Percentiles rank a stretch among this genome's conserved stretches.
These are phyloP conservation scores for Balaeniceps rex DNA, from an alignment of 2,113 vertebrate species.

Conservation along the genomic window DNA sequence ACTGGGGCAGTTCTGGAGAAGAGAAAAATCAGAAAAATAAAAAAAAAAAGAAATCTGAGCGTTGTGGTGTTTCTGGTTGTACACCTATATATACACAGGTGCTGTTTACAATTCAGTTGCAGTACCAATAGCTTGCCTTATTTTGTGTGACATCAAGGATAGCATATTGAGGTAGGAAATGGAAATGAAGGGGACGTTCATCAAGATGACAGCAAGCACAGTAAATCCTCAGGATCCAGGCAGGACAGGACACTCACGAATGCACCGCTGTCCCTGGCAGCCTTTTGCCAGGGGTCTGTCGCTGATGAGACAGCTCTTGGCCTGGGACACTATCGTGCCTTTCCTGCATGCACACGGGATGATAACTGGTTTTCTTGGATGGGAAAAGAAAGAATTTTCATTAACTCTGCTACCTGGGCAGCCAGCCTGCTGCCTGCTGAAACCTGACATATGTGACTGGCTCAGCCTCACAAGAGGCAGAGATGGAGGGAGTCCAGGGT, in stretches of 20 bases:
- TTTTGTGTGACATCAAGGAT: not conserved
- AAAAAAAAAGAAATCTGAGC: not conserved
- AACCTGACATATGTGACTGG: not conserved
- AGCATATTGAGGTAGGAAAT: no score
- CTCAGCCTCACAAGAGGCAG: not conserved
- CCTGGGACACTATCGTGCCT: not conserved
- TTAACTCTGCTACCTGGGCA: not conserved
- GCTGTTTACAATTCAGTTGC: not conserved
- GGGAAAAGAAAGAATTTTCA: not conserved
- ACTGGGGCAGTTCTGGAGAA: not conserved
- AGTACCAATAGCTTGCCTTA: not conserved
- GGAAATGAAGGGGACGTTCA: not conserved
- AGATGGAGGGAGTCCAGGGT: not conserved
- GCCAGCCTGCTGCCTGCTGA: conserved; percentile 26
- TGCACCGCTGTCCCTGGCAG: not conserved
- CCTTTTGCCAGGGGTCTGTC: not conserved
- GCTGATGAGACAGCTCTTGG: not conserved
- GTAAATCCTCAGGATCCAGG: not conserved
- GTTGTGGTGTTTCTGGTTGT: not conserved
- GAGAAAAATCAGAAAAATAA: not conserved
- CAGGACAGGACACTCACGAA: not conserved
- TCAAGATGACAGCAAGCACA: not conserved
- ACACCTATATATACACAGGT: no score
- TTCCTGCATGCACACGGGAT: rapidly evolving
- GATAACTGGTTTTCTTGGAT: not conserved